Evolutionary conservation across 2,888 invertebrate species (phyloP).

Genomic region (Julus scandinavius): DNA sequence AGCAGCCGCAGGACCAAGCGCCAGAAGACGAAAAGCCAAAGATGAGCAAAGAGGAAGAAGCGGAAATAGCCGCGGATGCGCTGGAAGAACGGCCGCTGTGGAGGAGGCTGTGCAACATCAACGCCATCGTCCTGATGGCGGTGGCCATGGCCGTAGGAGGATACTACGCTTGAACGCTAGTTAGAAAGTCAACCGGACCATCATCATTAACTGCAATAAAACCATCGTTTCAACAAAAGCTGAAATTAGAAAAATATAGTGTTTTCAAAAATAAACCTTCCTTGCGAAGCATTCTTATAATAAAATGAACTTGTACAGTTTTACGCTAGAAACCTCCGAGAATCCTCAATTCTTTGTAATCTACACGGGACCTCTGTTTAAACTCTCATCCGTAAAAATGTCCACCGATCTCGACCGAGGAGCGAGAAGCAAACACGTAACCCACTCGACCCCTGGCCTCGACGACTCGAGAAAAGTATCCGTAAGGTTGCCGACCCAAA

Average conservation of each 20-base stretch:
- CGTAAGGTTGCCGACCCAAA: too few relatives aligned
- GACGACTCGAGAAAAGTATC: too few relatives aligned
- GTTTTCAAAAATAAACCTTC: background rate
- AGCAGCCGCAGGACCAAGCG: background rate
- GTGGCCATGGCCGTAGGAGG: slow-evolving; percentile 65
- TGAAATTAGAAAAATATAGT: slow-evolving; percentile 62
- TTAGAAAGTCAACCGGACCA: background rate
- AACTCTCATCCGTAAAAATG: too few relatives aligned
- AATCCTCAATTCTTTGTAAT: too few relatives aligned
- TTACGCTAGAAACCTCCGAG: background rate
- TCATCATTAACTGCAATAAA: background rate
- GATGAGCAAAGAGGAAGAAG: slow-evolving; percentile 58
- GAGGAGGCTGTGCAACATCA: slow-evolving; percentile 63
- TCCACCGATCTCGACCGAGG: too few relatives aligned
- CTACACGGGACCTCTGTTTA: too few relatives aligned
- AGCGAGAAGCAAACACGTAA: too few relatives aligned
- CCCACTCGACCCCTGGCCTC: too few relatives aligned
- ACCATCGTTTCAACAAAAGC: background rate
- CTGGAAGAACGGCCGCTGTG: slow-evolving; percentile 63
- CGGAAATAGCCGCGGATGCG: slow-evolving; percentile 56
- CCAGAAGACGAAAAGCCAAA: background rate
- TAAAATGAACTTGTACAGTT: background rate
- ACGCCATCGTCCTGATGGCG: slow-evolving; percentile 65
- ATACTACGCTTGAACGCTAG: slow-evolving; percentile 60
- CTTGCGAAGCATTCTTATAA: background rate